Percentiles rank a stretch among this genome's conserved stretches.
Conservation (phyloP, 2,888 invertebrate species). For the Spatulosminthurus flaviceps region DNA sequence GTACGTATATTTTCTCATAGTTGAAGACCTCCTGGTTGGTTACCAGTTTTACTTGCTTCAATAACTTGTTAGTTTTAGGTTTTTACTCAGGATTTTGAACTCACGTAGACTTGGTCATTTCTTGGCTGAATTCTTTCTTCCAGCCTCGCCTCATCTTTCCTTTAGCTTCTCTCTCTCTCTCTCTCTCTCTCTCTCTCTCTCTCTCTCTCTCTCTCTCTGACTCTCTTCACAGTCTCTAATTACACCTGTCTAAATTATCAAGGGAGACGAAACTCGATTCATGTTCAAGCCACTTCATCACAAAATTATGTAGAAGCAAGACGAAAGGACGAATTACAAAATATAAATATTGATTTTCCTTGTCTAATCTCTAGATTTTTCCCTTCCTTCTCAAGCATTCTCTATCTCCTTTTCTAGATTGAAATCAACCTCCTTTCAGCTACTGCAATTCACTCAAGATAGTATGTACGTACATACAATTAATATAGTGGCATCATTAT, state of each 20-base stretch:
- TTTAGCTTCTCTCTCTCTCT: neutral
- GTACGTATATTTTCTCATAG: conserved; percentile 28
- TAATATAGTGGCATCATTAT: too few species aligned
- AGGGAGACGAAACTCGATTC: conserved; percentile 24
- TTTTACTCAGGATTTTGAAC: conserved; percentile 46
- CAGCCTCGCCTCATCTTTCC: conserved; percentile 30
- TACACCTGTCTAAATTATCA: conserved; percentile 44
- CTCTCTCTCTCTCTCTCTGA: neutral
- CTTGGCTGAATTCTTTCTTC: conserved; percentile 30
- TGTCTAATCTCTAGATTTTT: neutral
- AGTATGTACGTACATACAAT: too few species aligned
- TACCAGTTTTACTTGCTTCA: conserved; percentile 50
- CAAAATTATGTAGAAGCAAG: neutral
- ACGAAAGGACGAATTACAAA: conserved; percentile 15
- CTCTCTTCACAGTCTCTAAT: conserved; percentile 39
- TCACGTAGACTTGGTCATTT: conserved; percentile 40
- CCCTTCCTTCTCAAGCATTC: too few species aligned
- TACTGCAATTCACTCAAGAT: too few species aligned
- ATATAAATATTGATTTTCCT: conserved; percentile 21
- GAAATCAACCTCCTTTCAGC: too few species aligned
- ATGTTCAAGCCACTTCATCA: conserved; percentile 28
- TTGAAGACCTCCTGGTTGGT: conserved; percentile 46
- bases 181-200: neutral
- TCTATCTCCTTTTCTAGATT: too few species aligned
- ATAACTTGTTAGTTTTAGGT: conserved; percentile 44